Base-by-base conservation (phyloP, 2,113 vertebrate genomes). In the Oryzias curvinotus region DNA sequence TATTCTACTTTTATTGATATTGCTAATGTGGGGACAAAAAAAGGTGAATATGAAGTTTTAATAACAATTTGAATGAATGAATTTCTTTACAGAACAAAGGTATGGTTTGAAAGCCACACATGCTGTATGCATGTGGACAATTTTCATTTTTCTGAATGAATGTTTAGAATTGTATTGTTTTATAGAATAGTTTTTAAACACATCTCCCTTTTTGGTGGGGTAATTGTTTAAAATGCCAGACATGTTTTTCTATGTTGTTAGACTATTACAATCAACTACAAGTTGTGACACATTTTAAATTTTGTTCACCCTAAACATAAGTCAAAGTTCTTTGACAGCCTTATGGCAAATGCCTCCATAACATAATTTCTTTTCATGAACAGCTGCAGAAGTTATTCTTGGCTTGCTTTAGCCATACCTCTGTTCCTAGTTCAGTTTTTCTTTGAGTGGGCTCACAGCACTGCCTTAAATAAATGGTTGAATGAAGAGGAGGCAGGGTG, bases 391-490 rank as follows among this genome's bases (percentile, higher is more conserved):
- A 70, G 47, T 18, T 18, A n/a, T 7, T 48, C 19, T 48, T 48
- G 16, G 46, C n/a, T 48, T 48, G 12, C 47, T 18, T 47, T n/a
- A 47, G 15, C 47, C 17, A 48, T 19, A 48, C 47, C 19, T n/a
- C 47, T 48, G n/a, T n/a, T 73, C 78, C 71, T 60, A 48, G 78
- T 84, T 79, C 41, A 41, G 76, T 68, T 81, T 77, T 81, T 55
- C 78, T 80, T 79, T 83, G 78, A 83, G 79, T 69, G 43, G 52
- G 67, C 64, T 63, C 72, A 57, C 75, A 28, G 61, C 2, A 7
- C 42, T 25, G 49, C 45, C 4, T 28, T 68, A 63, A 70, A 81
- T 80, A 77, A 78, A 77, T 84, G 71, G 73, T 57, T 78, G 63
- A 82, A 77, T 65, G 41, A 65, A 78, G 65, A 63, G 60, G 57